phyloP scores from a whole-genome alignment of 1,140 invertebrate species.

The Drepana arcuata region DNA sequence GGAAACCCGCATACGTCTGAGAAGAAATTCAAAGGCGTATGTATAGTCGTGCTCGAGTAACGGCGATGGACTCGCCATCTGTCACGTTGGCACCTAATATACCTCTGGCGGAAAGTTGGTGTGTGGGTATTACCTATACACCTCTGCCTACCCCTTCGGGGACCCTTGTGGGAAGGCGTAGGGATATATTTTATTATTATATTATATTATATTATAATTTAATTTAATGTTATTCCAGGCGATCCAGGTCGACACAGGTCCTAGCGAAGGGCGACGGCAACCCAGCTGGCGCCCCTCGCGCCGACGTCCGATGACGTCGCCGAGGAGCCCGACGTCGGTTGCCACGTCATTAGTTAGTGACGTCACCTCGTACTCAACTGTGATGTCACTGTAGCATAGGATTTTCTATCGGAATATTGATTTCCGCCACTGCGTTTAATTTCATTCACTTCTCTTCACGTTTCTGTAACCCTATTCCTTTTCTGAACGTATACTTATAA shows the following conservation, averaged over 20 bases:
- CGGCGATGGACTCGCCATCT: no score
- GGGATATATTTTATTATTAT: no score
- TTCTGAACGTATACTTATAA: no score
- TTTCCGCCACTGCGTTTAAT: no score
- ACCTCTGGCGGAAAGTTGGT: no score
- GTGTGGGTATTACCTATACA: not conserved
- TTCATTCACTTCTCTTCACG: no score
- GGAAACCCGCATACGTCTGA: no score
- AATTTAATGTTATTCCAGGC: constrained; percentile 15
- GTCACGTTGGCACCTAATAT: not conserved
- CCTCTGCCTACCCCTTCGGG: not conserved
- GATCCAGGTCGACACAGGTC: constrained; percentile 34
- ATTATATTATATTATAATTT: no score
- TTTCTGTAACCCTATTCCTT: no score
- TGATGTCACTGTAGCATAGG: constrained; percentile 6
- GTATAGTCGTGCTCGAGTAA: no score
- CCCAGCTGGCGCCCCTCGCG: constrained; percentile 19
- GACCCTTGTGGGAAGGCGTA: not conserved
- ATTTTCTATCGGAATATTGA: no score
- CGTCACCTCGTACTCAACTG: not conserved
- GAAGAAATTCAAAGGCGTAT: no score
- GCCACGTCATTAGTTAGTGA: constrained; percentile 31
- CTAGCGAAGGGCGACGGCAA: constrained; percentile 43
- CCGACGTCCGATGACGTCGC: constrained; percentile 17
- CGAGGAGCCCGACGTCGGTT: constrained; percentile 16